Conservation (phyloP, 2,797 vertebrate genomes). For the Moxostoma hubbsi region DNA sequence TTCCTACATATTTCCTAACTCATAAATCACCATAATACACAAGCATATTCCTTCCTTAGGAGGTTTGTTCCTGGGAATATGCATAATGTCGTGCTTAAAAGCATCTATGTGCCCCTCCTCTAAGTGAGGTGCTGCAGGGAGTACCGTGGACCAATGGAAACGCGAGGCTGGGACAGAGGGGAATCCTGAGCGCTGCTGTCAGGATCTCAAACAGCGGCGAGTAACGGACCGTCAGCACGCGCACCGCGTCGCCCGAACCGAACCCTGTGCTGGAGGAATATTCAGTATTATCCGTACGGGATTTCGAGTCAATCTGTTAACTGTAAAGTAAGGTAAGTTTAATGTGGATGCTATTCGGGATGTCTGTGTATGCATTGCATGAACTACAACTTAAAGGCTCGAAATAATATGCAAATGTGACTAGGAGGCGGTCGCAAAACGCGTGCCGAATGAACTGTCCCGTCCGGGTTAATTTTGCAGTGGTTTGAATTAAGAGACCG, state of each 20-base stretch:
- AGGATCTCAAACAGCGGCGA: slow-evolving; percentile 52
- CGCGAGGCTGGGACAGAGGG: slow-evolving; percentile 67
- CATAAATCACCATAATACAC: neutral
- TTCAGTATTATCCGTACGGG: slow-evolving; percentile 43
- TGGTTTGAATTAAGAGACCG: slow-evolving; percentile 32
- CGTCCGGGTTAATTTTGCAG: neutral
- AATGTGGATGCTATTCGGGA: neutral
- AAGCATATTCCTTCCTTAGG: slow-evolving; percentile 1
- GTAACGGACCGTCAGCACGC: slow-evolving; percentile 53
- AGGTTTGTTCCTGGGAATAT: slow-evolving; percentile 2
- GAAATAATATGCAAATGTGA: neutral
- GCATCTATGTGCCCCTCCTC: slow-evolving; percentile 67
- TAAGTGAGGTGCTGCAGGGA: slow-evolving; percentile 57
- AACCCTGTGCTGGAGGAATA: slow-evolving; percentile 75
- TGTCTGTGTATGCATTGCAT: neutral
- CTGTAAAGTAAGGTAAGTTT: slow-evolving; percentile 72
- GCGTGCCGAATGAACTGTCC: neutral
- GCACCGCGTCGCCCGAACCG: slow-evolving; percentile 60
- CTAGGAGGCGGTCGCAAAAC: neutral
- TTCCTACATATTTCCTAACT: neutral
- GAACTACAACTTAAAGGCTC: neutral
- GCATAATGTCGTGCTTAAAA: neutral
- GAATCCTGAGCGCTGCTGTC: slow-evolving; percentile 61
- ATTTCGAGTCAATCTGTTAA: slow-evolving; percentile 48
- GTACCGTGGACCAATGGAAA: slow-evolving; percentile 73